Conservation (phyloP, 2,888 invertebrate genomes). For the Lomographa bimaculata region DNA sequence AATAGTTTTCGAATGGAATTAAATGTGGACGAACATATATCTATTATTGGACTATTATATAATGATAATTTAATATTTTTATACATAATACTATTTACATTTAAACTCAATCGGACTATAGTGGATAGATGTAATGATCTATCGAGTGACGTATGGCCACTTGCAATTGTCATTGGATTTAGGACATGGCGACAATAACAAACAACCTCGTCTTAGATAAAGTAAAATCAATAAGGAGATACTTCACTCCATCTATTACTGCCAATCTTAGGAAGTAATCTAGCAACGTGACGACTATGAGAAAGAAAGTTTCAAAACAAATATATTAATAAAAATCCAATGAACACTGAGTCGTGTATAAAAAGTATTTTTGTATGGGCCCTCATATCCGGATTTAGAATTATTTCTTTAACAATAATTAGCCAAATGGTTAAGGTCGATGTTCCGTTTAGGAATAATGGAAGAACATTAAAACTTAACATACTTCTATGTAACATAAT, state of each 20-base stretch:
- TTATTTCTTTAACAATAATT: conserved; percentile 28
- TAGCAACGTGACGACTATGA: conserved; percentile 32
- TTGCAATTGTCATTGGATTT: conserved; percentile 21
- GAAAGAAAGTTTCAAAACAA: conserved; percentile 49
- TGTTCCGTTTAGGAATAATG: conserved; percentile 62
- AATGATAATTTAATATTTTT: conserved; percentile 59
- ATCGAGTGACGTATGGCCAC: conserved; percentile 28
- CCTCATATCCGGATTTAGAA: conserved; percentile 49
- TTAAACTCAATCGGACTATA: conserved; percentile 50
- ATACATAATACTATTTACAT: conserved; percentile 69
- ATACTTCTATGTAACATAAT: conserved; percentile 59
- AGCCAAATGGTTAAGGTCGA: conserved; percentile 42
- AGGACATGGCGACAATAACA: conserved; percentile 28
- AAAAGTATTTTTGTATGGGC: conserved; percentile 53
- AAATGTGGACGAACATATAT: conserved; percentile 79
- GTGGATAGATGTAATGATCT: conserved; percentile 25
- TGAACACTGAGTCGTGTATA: conserved; percentile 46
- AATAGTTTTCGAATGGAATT: conserved; percentile 74
- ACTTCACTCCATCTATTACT: conserved; percentile 12
- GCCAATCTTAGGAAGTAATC: conserved; percentile 21
- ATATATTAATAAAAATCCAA: too few species aligned
- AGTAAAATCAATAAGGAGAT: conserved; percentile 23
- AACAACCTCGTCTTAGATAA: conserved; percentile 17
- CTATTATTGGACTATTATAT: conserved; percentile 75
- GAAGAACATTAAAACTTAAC: conserved; percentile 70